These are phyloP conservation scores for Drosophila ustulata DNA, from an alignment of 2,888 invertebrate species.

Conservation along the genomic window DNA sequence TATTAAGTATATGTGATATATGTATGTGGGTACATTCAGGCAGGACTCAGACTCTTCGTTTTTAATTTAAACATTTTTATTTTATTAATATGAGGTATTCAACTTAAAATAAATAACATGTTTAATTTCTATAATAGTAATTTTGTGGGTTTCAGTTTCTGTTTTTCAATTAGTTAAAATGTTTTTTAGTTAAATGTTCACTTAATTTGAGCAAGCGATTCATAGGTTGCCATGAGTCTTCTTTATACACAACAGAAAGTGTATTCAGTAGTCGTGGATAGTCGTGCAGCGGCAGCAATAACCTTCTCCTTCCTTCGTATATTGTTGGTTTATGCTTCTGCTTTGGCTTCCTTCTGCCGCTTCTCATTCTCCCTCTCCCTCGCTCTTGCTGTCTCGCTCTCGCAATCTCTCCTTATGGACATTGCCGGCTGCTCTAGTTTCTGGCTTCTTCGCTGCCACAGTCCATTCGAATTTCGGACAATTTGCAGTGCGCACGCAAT, in stretches of 20 bases:
- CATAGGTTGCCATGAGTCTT: too few species aligned
- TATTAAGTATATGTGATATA: too few species aligned
- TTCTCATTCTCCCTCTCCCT: neutral
- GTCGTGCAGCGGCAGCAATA: slow-evolving; percentile 1
- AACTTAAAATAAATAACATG: too few species aligned
- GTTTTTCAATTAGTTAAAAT: too few species aligned
- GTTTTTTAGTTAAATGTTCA: too few species aligned
- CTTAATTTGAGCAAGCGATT: too few species aligned
- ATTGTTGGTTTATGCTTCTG: slow-evolving; percentile 42
- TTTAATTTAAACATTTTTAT: too few species aligned
- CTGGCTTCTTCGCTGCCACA: slow-evolving; percentile 14
- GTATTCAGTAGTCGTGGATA: slow-evolving; percentile 24
- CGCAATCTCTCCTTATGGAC: slow-evolving; percentile 23
- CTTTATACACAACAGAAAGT: neutral
- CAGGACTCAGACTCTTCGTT: too few species aligned
- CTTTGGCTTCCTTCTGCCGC: slow-evolving; percentile 56
- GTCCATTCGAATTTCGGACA: slow-evolving; percentile 43
- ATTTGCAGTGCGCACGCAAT: slow-evolving; percentile 56
- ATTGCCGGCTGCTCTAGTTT: slow-evolving; percentile 39
- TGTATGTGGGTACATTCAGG: too few species aligned
- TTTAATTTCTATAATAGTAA: too few species aligned
- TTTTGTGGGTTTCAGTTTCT: too few species aligned
- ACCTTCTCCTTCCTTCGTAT: slow-evolving; percentile 30
- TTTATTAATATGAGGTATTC: too few species aligned
- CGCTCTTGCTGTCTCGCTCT: neutral